phyloP scores from a whole-genome alignment of 2,888 invertebrate genomes.

The Pseudeuparius sepicola region DNA sequence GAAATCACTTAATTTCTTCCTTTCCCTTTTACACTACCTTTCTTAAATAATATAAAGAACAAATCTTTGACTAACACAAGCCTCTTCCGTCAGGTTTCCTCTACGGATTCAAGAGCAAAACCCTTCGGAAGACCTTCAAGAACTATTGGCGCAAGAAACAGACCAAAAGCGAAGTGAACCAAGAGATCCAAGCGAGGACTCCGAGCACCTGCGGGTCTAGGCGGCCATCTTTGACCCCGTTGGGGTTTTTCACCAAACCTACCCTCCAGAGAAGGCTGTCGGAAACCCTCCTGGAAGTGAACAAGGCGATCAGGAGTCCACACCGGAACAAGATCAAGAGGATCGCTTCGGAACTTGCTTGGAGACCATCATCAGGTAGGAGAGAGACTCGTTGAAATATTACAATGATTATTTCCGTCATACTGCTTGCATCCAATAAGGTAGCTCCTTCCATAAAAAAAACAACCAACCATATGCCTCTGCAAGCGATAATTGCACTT shows the following conservation, averaged over 20 bases:
- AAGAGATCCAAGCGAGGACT: slow-evolving; percentile 71
- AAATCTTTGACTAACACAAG: too few species aligned
- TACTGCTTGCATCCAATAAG: too few species aligned
- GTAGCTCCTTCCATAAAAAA: too few species aligned
- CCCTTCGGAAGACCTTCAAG: slow-evolving; percentile 59
- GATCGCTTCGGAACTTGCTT: slow-evolving; percentile 42
- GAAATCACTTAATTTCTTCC: too few species aligned
- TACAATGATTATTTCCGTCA: too few species aligned
- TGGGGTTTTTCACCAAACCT: slow-evolving; percentile 44
- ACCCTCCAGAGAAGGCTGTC: slow-evolving; percentile 46
- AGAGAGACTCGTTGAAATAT: too few species aligned
- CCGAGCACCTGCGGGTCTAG: slow-evolving; percentile 59
- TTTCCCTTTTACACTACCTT: too few species aligned
- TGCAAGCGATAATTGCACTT: too few species aligned
- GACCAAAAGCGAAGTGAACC: slow-evolving; percentile 68
- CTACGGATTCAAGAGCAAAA: slow-evolving; percentile 66
- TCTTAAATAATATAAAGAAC: too few species aligned
- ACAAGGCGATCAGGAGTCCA: slow-evolving; percentile 31
- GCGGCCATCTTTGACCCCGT: slow-evolving; percentile 41
- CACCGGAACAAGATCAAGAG: slow-evolving; percentile 38
- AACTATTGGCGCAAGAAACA: slow-evolving; percentile 70
- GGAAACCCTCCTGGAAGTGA: slow-evolving; percentile 45
- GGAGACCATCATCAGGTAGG: slow-evolving; percentile 42
- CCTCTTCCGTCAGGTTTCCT: slow-evolving; percentile 53
- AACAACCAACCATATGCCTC: too few species aligned